Evolutionary conservation across 1,140 invertebrate genomes (phyloP).

Genomic region (Caenorhabditis tropicalis): DNA sequence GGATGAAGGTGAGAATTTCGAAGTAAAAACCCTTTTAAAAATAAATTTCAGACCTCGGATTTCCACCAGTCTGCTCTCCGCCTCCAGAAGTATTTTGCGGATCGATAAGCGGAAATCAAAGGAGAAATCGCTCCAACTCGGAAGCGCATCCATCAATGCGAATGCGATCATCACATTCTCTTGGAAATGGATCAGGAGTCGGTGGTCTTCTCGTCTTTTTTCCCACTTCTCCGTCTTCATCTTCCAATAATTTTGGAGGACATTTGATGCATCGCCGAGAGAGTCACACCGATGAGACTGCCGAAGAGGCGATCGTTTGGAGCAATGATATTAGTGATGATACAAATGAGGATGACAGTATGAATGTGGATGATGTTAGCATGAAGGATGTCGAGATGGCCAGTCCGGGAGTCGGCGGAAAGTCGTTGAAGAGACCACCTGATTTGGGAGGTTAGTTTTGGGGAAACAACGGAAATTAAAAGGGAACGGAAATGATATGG

Average conservation of each 20-base stretch:
- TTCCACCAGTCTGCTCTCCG: slow-evolving; percentile 44
- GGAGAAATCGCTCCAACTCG: slow-evolving; percentile 13
- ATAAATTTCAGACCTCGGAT: slow-evolving; percentile 37
- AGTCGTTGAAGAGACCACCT: slow-evolving; percentile 23
- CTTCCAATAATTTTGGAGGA: slow-evolving; percentile 8
- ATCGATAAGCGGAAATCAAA: slow-evolving; percentile 2
- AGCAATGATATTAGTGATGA: slow-evolving; percentile 3
- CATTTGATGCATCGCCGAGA: not conserved
- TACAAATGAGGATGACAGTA: not conserved
- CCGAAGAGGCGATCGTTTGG: slow-evolving; percentile 12
- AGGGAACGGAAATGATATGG: too few species aligned
- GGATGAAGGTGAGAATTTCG: not conserved
- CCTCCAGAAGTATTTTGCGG: slow-evolving; percentile 39
- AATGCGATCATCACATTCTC: not conserved
- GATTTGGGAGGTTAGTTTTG: not conserved
- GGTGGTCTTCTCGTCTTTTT: slow-evolving; percentile 6
- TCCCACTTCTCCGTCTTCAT: not conserved
- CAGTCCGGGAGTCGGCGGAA: not conserved
- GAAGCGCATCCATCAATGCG: not conserved
- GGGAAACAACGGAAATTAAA: not conserved
- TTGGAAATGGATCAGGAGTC: not conserved
- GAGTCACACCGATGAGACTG: slow-evolving; percentile 31
- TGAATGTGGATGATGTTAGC: not conserved
- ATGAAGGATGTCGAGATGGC: slow-evolving; percentile 22
- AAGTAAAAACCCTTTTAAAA: not conserved